Base-by-base conservation (phyloP, 2,797 vertebrate species). In the Tapera naevia region DNA sequence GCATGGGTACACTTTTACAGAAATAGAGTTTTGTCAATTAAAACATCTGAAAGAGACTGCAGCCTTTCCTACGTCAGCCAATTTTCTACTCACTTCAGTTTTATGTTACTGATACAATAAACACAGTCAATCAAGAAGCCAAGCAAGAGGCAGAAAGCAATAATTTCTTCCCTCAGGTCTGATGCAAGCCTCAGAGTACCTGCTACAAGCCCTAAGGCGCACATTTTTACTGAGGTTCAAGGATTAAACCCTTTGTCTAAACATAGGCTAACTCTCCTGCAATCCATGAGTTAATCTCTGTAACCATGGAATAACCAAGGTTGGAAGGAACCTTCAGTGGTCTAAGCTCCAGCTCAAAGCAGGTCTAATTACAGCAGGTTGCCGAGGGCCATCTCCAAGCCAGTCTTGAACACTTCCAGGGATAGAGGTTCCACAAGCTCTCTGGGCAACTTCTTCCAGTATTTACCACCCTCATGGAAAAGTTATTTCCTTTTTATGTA, bases 341-440 rank as follows among this genome's bases (percentile, higher is more conserved):
- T 15, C 39, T 21, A 69, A 22, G 2, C 1, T 27, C 2, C 6
- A 80, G 11, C 30, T 35, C 56, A 66, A 58, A 84, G 35, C 13
- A 90, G 54, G 28, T 4, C 21, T 48, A 48, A 48, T 48, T 48
- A 48, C 46, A 48, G 46, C 46, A 90, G 58, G 28, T 3, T 62
- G 30, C 30, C 1, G 3, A 72, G 5, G 10, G 27, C 19, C 32
- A 39, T 0, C 0, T 62, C 27, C 30, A 81, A 11, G 13, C 60
- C 15, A 28, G 5, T 24, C 64, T 28, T n/a, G 14, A 83, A 78
- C 16, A 54, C 13, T 24, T 86, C 18, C 18, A 58, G 10, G 30
- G 30, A 72, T 9, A 19, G 24, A 74, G 10, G 45, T 46, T 24
- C 30, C 35, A 70, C n/a, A 54, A 14, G 4, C 10, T 69, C 46